A percentile compares a stretch with the other conserved stretches of the same genome.
These are phyloP conservation scores for Adoxophyes honmai DNA, from an alignment of 1,140 invertebrate genomes.

Conservation along the genomic window DNA sequence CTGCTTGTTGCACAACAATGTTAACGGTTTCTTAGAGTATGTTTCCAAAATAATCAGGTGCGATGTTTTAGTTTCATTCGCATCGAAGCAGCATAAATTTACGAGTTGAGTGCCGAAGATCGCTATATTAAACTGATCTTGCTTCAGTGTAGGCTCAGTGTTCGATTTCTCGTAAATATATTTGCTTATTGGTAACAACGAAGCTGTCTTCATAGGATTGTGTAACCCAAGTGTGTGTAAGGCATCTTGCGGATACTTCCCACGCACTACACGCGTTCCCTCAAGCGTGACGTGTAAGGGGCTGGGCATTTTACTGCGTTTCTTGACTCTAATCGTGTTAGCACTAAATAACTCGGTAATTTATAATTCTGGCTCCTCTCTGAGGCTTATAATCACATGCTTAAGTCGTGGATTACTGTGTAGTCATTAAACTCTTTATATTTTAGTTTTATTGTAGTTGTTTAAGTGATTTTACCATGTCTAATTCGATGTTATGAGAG, in stretches of 20 bases:
- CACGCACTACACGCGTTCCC: conserved; percentile 54
- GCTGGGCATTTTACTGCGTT: conserved; percentile 63
- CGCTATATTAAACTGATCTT: not conserved
- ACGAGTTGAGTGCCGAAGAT: not conserved
- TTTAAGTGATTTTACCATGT: not conserved
- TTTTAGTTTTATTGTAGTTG: not conserved
- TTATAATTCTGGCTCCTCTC: conserved; percentile 1
- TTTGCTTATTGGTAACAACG: conserved; percentile 43
- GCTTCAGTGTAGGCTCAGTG: not conserved
- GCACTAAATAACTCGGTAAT: conserved; percentile 27
- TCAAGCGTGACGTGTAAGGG: conserved; percentile 63
- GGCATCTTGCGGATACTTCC: conserved; percentile 58
- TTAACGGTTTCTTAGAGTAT: not conserved
- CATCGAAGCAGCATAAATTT: not conserved
- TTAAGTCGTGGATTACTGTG: conserved; percentile 1
- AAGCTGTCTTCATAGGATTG: conserved; percentile 58
- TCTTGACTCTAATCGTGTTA: conserved; percentile 39
- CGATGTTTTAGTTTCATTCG: not conserved
- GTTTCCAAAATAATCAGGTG: not conserved
- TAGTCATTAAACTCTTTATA: conserved; percentile 6
- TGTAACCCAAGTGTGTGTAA: conserved; percentile 69
- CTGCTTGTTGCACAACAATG: not conserved
- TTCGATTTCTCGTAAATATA: conserved; percentile 28
- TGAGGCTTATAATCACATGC: not conserved
- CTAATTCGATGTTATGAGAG: conserved; percentile 11